Evolutionary conservation across 2,888 invertebrate genomes (phyloP).

Genomic region (Rhingia rostrata): DNA sequence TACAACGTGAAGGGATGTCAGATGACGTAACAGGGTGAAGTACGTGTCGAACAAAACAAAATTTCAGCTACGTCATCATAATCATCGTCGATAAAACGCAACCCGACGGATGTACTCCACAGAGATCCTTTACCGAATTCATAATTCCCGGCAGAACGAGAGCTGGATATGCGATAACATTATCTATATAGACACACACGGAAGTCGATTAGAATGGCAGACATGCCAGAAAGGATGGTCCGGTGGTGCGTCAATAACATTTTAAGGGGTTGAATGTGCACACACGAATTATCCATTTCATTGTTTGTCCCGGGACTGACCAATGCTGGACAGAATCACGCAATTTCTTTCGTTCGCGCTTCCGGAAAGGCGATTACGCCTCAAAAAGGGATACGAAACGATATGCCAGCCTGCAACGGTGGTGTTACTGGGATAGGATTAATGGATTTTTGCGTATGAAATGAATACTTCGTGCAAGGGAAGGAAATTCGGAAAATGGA

Average conservation of each 20-base stretch:
- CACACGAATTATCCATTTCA: constrained; percentile 51
- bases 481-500: constrained; percentile 65
- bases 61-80: constrained; percentile 60
- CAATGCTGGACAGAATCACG: constrained; percentile 66
- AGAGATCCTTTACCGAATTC: constrained; percentile 31
- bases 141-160: constrained; percentile 46
- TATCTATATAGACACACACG: constrained; percentile 36
- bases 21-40: constrained; percentile 65
- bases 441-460: constrained; percentile 66
- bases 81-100: constrained; percentile 24
- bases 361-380: constrained; percentile 49
- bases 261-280: constrained; percentile 70
- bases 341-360: constrained; percentile 59
- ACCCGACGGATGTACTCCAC: constrained; percentile 6
- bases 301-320: constrained; percentile 56
- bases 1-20: constrained; percentile 46
- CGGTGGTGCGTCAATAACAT: constrained; percentile 36
- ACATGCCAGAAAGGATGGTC: constrained; percentile 56
- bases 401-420: constrained; percentile 22
- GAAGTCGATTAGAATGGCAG: constrained; percentile 67
- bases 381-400: constrained; percentile 30
- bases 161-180: constrained; percentile 7
- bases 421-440: constrained; percentile 56
- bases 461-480: constrained; percentile 62
- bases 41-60: constrained; percentile 34